Evolutionary conservation across 2,797 vertebrate genomes (phyloP), one percentile per base, ranked within the genome.

Genomic region (Sarcoramphus papa): DNA sequence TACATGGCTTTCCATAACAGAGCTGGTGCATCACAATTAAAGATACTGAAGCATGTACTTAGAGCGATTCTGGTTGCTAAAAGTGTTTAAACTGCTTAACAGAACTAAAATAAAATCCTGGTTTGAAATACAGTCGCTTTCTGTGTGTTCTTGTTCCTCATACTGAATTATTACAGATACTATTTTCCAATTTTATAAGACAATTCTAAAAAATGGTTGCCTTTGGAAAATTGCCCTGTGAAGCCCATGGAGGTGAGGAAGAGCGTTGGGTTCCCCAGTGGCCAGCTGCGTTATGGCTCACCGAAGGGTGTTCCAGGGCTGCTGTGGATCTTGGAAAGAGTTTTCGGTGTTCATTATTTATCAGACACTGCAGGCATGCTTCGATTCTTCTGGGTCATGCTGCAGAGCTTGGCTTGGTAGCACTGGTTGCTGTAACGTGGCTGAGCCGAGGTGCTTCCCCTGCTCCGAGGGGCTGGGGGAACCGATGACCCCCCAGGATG

Each of bases 231-330:
- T 27, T 48, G 37, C 43, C 3, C 0, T 2, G 21, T 51, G 68
- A 40, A 60, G n/a, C 63, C 45, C 5, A 1, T 5, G 60, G 51
- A 62, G 48, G 37, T 40, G 51, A 80, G 30, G 54, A 73, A 57
- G 59, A 74, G 23, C 5, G 0, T 5, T 17, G 17, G 35, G 25
- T 72, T 72, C 30, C 60, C 27, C 1, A 0, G n/a, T 37, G 56
- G 14, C 41, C 0, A 3, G 14, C 43, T 64, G 79, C 1, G 0
- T 51, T 57, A 5, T 6, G 14, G 45, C 28, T 0, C 2, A 37
- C 51, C 1, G 0, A 21, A 72, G 69, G 51, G 69, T 65, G 22
- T 60, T 35, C 31, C 30, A 10, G 69, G 30, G 23, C 56, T 63
- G 31, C 62, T 79, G 56, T 59, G 48, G 67, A 57, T 64, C n/a